phyloP scores from a whole-genome alignment of 1,140 invertebrate species.

The Neodiprion virginianus region DNA sequence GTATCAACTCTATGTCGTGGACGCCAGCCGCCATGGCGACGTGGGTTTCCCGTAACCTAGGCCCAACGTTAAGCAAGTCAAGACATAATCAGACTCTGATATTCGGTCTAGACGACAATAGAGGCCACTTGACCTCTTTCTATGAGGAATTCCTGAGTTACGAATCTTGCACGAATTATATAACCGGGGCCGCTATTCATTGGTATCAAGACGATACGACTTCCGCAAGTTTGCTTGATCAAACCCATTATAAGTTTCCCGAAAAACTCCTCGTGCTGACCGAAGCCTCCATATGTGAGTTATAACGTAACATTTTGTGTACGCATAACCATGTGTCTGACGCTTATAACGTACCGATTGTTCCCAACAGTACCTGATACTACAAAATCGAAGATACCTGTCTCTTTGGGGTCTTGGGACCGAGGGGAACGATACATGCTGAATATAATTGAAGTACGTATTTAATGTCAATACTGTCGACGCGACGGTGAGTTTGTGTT shows the following conservation, averaged over 20 bases:
- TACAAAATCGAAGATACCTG: slow-evolving; percentile 43
- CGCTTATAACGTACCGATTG: too few relatives aligned
- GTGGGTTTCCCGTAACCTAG: slow-evolving; percentile 71
- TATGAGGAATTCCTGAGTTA: slow-evolving; percentile 40
- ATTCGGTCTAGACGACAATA: slow-evolving; percentile 73
- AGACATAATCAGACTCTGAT: slow-evolving; percentile 66
- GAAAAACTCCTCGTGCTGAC: slow-evolving; percentile 78
- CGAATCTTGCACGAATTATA: slow-evolving; percentile 66
- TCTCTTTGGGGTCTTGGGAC: slow-evolving; percentile 77
- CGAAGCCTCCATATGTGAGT: slow-evolving; percentile 75
- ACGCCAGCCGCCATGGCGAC: slow-evolving; percentile 65
- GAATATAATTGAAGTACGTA: not conserved
- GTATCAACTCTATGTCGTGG: slow-evolving; percentile 77
- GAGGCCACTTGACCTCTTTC: slow-evolving; percentile 63
- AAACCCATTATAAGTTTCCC: slow-evolving; percentile 68
- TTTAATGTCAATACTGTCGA: too few relatives aligned
- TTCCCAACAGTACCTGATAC: too few relatives aligned
- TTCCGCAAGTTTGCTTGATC: slow-evolving; percentile 62
- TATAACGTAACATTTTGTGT: too few relatives aligned
- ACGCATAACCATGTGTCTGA: too few relatives aligned
- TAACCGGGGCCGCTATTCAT: slow-evolving; percentile 83
- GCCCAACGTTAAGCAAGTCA: slow-evolving; percentile 67
- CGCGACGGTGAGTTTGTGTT: too few relatives aligned
- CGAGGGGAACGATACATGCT: slow-evolving; percentile 21
- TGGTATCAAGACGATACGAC: slow-evolving; percentile 76